Conservation (phyloP, 1,140 invertebrate species). For the Drosophila melanogaster region DNA sequence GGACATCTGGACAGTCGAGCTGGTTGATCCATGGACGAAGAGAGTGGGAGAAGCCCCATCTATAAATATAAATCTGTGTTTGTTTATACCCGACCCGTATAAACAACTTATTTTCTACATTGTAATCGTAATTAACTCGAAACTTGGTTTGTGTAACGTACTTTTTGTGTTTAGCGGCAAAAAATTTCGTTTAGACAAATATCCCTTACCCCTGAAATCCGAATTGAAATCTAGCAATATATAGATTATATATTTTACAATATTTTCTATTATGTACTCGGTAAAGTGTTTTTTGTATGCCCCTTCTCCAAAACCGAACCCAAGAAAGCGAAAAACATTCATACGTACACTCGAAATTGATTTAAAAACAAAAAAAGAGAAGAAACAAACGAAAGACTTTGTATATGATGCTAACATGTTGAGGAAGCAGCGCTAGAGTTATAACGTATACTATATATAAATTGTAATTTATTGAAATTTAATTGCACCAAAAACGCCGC, state of each 20-base stretch:
- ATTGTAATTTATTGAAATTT: conserved; percentile 77
- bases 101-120: conserved; percentile 59
- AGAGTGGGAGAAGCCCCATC: conserved; percentile 11
- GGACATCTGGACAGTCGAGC: conserved; percentile 2
- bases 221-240: conserved; percentile 64
- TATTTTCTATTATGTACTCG: conserved; percentile 62
- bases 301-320: conserved; percentile 18
- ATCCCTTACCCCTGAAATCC: conserved; percentile 23
- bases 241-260: conserved; percentile 72
- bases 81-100: conserved; percentile 56
- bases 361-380: conserved; percentile 46
- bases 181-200: conserved; percentile 55
- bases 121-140: conserved; percentile 48
- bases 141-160: conserved; percentile 58
- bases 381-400: conserved; percentile 77
- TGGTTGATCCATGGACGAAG: conserved; percentile 33
- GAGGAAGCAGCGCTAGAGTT: conserved; percentile 63
- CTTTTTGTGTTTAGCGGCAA: conserved; percentile 58
- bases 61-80: conserved; percentile 46
- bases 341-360: conserved; percentile 67
- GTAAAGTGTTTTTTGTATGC: conserved; percentile 61
- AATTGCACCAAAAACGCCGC: conserved; percentile 69
- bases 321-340: conserved; percentile 44
- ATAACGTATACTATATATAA: conserved; percentile 51
- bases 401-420: conserved; percentile 77